Evolutionary conservation across 2,797 vertebrate genomes (phyloP), one percentile per base, ranked within the genome.

Genomic region (Melanotaenia boesemani): DNA sequence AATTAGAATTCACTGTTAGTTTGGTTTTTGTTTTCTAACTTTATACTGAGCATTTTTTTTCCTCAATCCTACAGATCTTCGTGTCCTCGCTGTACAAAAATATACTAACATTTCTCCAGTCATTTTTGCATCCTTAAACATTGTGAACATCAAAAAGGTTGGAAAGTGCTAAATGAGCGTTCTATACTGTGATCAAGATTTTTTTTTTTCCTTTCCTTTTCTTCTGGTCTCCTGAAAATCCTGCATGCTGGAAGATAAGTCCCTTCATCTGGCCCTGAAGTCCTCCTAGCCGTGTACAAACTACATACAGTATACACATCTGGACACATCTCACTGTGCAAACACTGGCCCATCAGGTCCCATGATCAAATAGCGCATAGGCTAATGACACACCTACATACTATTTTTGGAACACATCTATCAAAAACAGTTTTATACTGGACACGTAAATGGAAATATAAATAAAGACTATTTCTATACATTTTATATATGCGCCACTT

Each of bases 101-200:
- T 95, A 95, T 94, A 94, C 94, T 89, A 92, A 93, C 92, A 91
- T 94, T 91, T 95, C 86, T 94, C 90, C 90, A 92, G 90, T 93
- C 89, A 89, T 92, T 92, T 94, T 93, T 94, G 92, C 93, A 93
- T 94, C 88, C 93, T 93, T 91, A 89, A 91, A 95, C 93, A 94
- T 94, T 94, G 93, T 90, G 86, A 92, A 93, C 93, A 94, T 92
- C 89, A 91, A 94, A 94, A 92, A 90, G 86, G 83, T 93, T 79
- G 83, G 87, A 94, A 95, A 95, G 93, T 95, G 94, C 94, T 93
- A 93, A 94, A 94, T 90, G 72, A 93, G 89, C 24, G 56, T 80
- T 91, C 80, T 89, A 86, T 79, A 89, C 86, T 74, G 80, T 82
- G 79, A 90, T 88, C 78, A 81, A 79, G 82, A 66, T 62, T 79